Evolutionary conservation across 1,140 invertebrate species (phyloP).

Genomic region (Campoletis sonorensis): DNA sequence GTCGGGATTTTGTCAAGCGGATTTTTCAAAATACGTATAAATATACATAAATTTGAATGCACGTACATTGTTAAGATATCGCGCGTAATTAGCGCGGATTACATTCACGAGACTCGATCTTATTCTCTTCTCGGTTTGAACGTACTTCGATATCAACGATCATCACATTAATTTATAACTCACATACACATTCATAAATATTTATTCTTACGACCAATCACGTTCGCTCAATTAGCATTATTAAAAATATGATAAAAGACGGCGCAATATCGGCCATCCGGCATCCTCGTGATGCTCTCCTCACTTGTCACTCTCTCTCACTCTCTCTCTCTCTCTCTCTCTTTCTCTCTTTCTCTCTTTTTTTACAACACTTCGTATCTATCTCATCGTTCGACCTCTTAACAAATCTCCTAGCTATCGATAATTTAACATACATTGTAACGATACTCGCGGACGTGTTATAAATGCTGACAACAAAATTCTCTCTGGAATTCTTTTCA

Average conservation of each 20-base stretch:
- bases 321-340: not conserved
- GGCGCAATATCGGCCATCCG: slow-evolving; percentile 33
- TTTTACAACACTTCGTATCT: not conserved
- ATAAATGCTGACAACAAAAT: not conserved
- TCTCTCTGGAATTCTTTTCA: not conserved
- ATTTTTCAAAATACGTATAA: not conserved
- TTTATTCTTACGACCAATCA: slow-evolving; percentile 3
- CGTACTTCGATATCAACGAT: not conserved
- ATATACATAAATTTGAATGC: not conserved
- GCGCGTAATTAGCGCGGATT: slow-evolving; percentile 43
- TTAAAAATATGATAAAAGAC: slow-evolving; percentile 30
- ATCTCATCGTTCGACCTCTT: slow-evolving; percentile 29
- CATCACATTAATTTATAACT: not conserved
- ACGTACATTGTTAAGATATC: slow-evolving; percentile 42
- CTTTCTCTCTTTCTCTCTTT: not conserved
- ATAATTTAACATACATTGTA: slow-evolving; percentile 26
- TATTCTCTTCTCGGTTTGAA: not conserved
- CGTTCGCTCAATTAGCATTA: slow-evolving; percentile 29
- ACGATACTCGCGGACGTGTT: not conserved
- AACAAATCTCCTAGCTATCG: slow-evolving; percentile 16
- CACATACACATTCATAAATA: not conserved
- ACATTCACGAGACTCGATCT: not conserved
- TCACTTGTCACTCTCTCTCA: not conserved
- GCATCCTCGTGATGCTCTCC: slow-evolving; percentile 13
- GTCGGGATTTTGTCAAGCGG: too few relatives aligned